Base-by-base conservation (phyloP, 1,140 invertebrate species). In the Holotrichia oblita region DNA sequence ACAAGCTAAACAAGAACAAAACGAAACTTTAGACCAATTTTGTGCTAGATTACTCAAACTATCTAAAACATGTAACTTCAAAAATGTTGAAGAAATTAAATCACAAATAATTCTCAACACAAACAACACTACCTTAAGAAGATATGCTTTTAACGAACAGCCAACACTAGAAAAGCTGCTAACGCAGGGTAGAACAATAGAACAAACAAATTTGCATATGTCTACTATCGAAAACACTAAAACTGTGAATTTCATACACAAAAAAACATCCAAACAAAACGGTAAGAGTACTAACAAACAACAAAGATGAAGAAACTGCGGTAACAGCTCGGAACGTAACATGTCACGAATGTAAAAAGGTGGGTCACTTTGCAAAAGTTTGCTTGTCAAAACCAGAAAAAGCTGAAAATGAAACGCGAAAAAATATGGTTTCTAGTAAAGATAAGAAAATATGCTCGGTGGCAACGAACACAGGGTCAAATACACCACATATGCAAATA, bases 221-320 rank as follows among this genome's bases (percentile, higher is more conserved):
- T 48, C 44, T 8, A 48, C 44, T 48, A 48, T 48, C 44, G 44
- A 48, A 48, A 48, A 17, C 44, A 8, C 44, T 3, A 48, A 48
- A 48, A 48, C 44, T 48, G 44, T 48, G n/a, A 48, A 48, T 48
- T 48, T 48, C 44, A 48, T 48, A 48, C 44, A 48, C 44, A 48
- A 48, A 10, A 48, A 48, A 8, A 48, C 44, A 48, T 48, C 44
- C 44, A 48, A 10, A 48, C 44, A 17, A 48, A 48, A 48, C 7
- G n/a, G 7, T 48, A 8, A 48, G 44, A 6, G 44, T 48, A 48
- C 44, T 48, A 48, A 48, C 7, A 48, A 48, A 48, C 44, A 48
- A 48, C 44, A 48, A 48, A 48, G 7, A 48, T 2, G 44, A 0
- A 14, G 44, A 48, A 8, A 48, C 44, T 48, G 44, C 7, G 44